phyloP scores from a whole-genome alignment of 1,140 invertebrate species.

The Bombus pyrosoma region DNA sequence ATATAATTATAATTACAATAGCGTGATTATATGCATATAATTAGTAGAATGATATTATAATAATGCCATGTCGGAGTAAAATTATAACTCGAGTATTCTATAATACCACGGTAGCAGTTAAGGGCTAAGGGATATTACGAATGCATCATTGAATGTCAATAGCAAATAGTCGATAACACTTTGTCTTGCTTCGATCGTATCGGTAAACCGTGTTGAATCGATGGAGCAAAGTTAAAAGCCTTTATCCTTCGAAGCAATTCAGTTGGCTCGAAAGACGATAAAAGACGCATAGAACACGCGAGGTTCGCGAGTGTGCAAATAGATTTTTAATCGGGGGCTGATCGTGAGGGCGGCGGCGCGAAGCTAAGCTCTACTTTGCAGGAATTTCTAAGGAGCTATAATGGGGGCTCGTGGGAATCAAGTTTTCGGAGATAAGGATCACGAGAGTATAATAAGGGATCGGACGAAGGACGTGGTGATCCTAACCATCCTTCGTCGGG shows the following conservation, averaged over 20 bases:
- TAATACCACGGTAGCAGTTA: too few species aligned
- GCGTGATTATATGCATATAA: too few species aligned
- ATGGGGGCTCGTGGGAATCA: constrained; percentile 3
- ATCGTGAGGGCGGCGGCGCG: not conserved
- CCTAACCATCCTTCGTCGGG: not conserved
- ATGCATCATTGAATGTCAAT: too few species aligned
- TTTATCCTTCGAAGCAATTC: not conserved
- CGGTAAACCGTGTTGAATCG: not conserved
- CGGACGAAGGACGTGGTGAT: constrained; percentile 18
- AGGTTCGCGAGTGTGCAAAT: not conserved
- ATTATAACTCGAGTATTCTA: too few species aligned
- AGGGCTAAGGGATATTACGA: too few species aligned
- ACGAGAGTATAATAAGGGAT: constrained; percentile 22
- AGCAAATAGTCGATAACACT: not conserved
- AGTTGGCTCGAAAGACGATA: not conserved
- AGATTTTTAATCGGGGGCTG: constrained; percentile 21
- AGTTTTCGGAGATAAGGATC: constrained; percentile 32
- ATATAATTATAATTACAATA: too few species aligned
- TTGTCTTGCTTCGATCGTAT: not conserved
- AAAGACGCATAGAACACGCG: not conserved
- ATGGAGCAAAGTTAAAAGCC: not conserved
- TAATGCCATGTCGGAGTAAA: too few species aligned
- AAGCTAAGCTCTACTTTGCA: not conserved
- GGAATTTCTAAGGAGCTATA: constrained; percentile 27
- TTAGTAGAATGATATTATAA: too few species aligned